Base-by-base conservation (phyloP, 2,888 invertebrate species). In the Busseola fusca region DNA sequence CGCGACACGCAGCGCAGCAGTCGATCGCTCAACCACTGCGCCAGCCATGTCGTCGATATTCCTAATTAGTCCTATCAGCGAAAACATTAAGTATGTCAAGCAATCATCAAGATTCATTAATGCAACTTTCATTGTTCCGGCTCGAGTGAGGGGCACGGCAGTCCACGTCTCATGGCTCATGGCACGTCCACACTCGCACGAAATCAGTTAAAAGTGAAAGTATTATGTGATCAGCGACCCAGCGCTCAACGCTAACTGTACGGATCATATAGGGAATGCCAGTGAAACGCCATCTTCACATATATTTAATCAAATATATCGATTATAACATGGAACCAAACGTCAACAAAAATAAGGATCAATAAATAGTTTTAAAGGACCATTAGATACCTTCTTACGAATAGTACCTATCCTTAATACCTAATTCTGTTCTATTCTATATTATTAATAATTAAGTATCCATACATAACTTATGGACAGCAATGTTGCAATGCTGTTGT, bases 191-290 rank as follows among this genome's bases (percentile, higher is more conserved):
- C 88, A 87, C 90, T 92, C 85, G 90, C 92, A 92, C 92, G 90
- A 93, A 93, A 94, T 92, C 90, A 90, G 85, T 89, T 91, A 93
- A 94, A 95, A 95, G 94, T 94, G 95, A 95, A 95, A 95, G 95
- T 94, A 90, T 91, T 90, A 92, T 92, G 92, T 91, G 93, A 93
- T 92, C 91, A 89, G 85, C 88, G 87, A 77, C 85, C 87, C 85
- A 72, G 74, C 81, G 79, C 81, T 82, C 74, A 80, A 83, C 74
- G 72, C 80, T 87, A 79, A 82, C 82, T 84, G 81, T 86, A 83
- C 77, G 74, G 79, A 81, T 83, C 80, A 82, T 83, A 80, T 74
- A 82, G 70, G 59, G 69, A 74, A 71, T 58, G 66, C 56, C 57
- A 66, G 48, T 63, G 52, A 73, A 74, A 66, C 68, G 30, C 56